A percentile compares a stretch with the other conserved stretches of the same genome.
These are phyloP conservation scores for Umimayanthus kanabou DNA, from an alignment of 92 coral and sea anemone genomes.

Conservation along the genomic window DNA sequence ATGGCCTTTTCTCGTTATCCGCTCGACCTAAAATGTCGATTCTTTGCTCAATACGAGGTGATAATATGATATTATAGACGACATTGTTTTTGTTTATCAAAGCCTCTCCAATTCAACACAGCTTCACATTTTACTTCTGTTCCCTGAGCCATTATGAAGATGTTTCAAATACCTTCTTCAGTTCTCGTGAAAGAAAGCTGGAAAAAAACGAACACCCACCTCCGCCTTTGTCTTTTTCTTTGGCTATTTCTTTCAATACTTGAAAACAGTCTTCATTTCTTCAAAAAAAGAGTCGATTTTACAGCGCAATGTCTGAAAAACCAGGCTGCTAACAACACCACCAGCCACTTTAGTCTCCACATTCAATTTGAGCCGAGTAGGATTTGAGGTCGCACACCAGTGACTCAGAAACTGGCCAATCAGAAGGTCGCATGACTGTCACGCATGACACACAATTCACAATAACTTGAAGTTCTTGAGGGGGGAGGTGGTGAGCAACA, in stretches of 20 bases:
- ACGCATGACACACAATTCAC: conserved; percentile 34
- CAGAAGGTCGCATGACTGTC: conserved; percentile 34
- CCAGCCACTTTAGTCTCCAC: background rate
- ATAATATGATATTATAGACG: background rate
- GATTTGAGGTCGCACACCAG: conserved; percentile 30
- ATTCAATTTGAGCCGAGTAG: background rate
- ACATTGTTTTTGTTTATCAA: background rate
- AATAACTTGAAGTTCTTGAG: background rate
- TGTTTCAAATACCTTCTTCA: conserved; percentile 19
- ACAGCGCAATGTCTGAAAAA: conserved; percentile 16
- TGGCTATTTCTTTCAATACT: background rate
- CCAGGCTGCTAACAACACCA: background rate
- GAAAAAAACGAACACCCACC: conserved; percentile 19
- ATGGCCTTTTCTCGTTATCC: conserved; percentile 50
- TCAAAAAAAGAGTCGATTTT: background rate
- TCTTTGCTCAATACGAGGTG: background rate
- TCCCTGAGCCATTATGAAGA: conserved; percentile 20
- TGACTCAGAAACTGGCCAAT: conserved; percentile 20
- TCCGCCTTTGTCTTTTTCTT: background rate
- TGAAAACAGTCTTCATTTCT: conserved; percentile 11
- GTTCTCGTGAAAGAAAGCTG: conserved; percentile 31
- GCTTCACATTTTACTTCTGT: conserved; percentile 10
- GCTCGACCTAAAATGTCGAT: conserved; percentile 27
- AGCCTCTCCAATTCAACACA: background rate
- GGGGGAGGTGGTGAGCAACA: conserved; percentile 17